A percentile compares a stretch with the other conserved stretches of the same genome.
These are phyloP conservation scores for Trematomus loennbergii DNA, from an alignment of 2,113 vertebrate species.

Conservation along the genomic window DNA sequence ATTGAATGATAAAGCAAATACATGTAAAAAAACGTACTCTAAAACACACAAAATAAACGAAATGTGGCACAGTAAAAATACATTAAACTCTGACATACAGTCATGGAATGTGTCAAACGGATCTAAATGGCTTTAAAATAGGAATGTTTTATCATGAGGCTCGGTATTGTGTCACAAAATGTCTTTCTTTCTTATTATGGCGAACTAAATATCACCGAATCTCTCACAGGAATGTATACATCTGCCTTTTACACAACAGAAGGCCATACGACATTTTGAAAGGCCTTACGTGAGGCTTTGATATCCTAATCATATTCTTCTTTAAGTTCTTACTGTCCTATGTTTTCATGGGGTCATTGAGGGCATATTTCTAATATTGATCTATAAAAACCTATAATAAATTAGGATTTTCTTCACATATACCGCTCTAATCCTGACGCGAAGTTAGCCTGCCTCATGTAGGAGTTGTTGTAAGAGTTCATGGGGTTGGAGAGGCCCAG, in stretches of 20 bases:
- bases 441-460: slow-evolving; percentile 91
- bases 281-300: background rate
- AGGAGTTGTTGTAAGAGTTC: slow-evolving; percentile 87
- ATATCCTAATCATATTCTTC: background rate
- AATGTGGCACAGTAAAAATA: slow-evolving; percentile 13
- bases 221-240: background rate
- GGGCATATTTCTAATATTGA: background rate
- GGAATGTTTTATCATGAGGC: slow-evolving; percentile 64
- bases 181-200: background rate
- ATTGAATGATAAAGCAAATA: slow-evolving; percentile 15
- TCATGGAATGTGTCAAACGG: slow-evolving; percentile 69
- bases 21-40: slow-evolving; percentile 19
- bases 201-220: background rate
- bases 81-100: slow-evolving; percentile 22
- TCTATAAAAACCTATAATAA: background rate
- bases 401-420: slow-evolving; percentile 81
- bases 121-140: slow-evolving; percentile 66
- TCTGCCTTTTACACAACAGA: background rate
- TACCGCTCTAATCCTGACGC: slow-evolving; percentile 90
- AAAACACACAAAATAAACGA: slow-evolving; percentile 40
- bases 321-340: background rate
- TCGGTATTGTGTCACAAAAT: slow-evolving; percentile 26
- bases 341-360: background rate
- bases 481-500: slow-evolving; percentile 86
- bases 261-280: background rate